A percentile compares a stretch with the other conserved stretches of the same genome.
Evolutionary conservation across 1,140 invertebrate genomes (phyloP).

Genomic region (Cyclargus thomasi): DNA sequence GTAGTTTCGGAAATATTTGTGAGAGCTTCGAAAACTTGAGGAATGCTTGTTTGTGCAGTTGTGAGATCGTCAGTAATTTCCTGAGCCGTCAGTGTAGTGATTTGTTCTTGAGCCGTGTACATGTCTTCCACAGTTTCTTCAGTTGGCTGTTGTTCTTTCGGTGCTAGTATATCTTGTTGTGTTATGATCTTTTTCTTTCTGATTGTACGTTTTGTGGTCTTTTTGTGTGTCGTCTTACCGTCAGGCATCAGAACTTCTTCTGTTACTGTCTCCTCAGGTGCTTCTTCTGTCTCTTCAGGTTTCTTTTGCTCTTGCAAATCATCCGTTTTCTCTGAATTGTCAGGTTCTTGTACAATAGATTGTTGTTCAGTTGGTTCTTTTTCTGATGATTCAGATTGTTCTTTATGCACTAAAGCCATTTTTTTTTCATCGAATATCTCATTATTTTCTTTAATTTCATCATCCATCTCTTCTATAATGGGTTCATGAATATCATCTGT

Average conservation of each 20-base stretch:
- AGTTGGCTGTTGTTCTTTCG: not conserved
- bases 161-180: not conserved
- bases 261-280: slow-evolving; percentile 17
- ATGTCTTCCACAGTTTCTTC: not conserved
- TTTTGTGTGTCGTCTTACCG: slow-evolving; percentile 50
- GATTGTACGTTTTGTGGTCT: slow-evolving; percentile 50
- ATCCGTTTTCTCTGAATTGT: slow-evolving; percentile 31
- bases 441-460: not conserved
- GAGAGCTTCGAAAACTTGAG: not conserved
- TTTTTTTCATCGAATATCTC: slow-evolving; percentile 22
- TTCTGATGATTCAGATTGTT: too few relatives aligned
- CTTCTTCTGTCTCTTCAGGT: slow-evolving; percentile 34
- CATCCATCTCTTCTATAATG: not conserved
- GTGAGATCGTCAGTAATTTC: not conserved
- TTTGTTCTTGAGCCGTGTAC: not conserved
- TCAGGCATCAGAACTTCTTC: slow-evolving; percentile 35
- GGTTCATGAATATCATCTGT: not conserved
- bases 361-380: slow-evolving; percentile 12
- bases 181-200: slow-evolving; percentile 34
- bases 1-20: not conserved
- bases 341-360: slow-evolving; percentile 8
- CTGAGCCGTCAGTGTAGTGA: not conserved
- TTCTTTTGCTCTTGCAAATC: slow-evolving; percentile 14
- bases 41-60: not conserved
- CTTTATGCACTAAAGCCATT: not conserved